Base-by-base conservation (phyloP, 2,797 vertebrate genomes). In the Erethizon dorsatum region DNA sequence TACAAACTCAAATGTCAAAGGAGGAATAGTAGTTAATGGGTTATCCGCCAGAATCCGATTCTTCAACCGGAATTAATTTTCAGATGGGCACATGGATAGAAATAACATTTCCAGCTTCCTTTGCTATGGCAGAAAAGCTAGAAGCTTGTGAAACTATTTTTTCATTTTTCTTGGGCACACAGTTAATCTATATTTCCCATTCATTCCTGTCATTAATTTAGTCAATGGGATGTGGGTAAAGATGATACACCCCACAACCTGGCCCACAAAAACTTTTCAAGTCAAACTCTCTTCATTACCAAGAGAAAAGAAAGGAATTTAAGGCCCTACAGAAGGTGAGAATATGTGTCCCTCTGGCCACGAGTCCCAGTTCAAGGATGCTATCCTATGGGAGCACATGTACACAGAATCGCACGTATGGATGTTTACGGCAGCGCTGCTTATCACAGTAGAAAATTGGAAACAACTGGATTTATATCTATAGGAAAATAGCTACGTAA, bases 31-130 rank as follows among this genome's bases (percentile, higher is more conserved):
- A 79, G 69, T 59, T 41, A 57, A 96, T 61, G 37, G 67, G 31
- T 37, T 96, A 22, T 89, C 47, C 73, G 82, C 41, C 37, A 65
- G 94, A 88, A 85, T 69, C 65, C 93, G 83, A 15, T 94, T 97
- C 52, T 75, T 80, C 7, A 50, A 54, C 1, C 47, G 33, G n/a
- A 92, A 67, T 73, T 14, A 18, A 33, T 56, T 71, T 94, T 83
- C 56, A 69, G 33, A 11, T 75, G 65, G 65, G 52, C 4, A 67
- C 24, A 10, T 14, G 13, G 67, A 52, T 41, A 89, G n/a, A 93
- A 85, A 90, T 22, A 82, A 52, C 18, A 59, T 78, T 78, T 45
- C 45, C 8, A 93, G 69, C 28, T 59, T 94, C 31, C 31, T 22
- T 90, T 63, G 6, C 71, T 52, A 15, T 45, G 33, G 77, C 6